Base-by-base conservation (phyloP, 1,140 invertebrate genomes). In the Epicauta chinensis region DNA sequence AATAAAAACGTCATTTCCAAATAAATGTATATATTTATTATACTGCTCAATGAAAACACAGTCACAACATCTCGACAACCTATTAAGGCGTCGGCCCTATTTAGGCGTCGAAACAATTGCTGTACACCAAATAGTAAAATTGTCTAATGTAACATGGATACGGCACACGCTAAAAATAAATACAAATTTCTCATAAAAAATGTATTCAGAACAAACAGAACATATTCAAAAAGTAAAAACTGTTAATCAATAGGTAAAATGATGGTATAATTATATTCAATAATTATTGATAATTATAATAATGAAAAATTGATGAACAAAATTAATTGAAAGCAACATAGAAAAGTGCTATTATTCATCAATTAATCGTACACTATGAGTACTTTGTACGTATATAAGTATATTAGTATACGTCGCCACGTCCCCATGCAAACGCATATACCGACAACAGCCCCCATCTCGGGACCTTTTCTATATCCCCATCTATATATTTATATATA, bases 81-180 rank as follows among this genome's bases (percentile, higher is more conserved):
- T 50, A 43, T 42, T 51, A 36, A 49, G 51, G 16, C 14, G 44
- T 41, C 15, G 14, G 17, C 30, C n/a, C 55, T 50, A 45, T 42
- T 42, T 41, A 44, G 59, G 39, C 50, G 58, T 62, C 69, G 69
- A 69, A 68, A 71, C 56, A 67, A 68, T 69, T 71, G 67, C 67
- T 69, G 69, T 71, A 71, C 69, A 71, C 69, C 69, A 71, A 71
- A 69, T 71, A 71, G 67, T 71, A 69, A 71, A 71, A 71, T 71
- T 71, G 67, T 71, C 69, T 71, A 71, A 69, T 69, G 62, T 71
- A 71, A 71, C 69, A 71, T 71, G 67, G 63, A 69, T 71, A 71
- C 67, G 62, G 67, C 67, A 71, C 67, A 71, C 67, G 69, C 69
- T 71, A 71, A 71, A 34, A 34, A n/a, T n/a, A 34, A n/a, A 23